Conservation (phyloP, 2,888 invertebrate genomes). For the Hirtodrosophila duncani region DNA sequence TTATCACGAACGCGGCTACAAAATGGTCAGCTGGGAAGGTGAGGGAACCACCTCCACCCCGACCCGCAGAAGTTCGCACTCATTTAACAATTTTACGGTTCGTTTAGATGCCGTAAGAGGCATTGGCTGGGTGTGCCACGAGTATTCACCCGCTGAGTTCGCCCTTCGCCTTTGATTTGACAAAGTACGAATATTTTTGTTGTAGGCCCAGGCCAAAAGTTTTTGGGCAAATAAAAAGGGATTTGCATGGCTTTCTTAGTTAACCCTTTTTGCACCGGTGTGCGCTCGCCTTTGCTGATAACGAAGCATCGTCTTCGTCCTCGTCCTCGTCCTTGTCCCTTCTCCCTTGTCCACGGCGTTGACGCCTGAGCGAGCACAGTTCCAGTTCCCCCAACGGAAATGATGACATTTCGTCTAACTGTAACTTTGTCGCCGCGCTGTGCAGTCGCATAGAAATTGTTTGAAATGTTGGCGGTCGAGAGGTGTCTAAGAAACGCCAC, state of each 20-base stretch:
- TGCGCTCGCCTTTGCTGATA: conserved; percentile 34
- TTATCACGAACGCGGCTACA: conserved; percentile 24
- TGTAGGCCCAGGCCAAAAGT: conserved; percentile 5
- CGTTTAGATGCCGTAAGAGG: conserved; percentile 58
- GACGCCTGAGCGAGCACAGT: conserved; percentile 53
- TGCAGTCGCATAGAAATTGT: conserved; percentile 65
- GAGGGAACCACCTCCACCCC: conserved; percentile 1
- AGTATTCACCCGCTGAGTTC: conserved; percentile 17
- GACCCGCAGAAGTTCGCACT: conserved; percentile 50
- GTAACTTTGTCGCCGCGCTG: conserved; percentile 60
- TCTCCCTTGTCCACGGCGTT: conserved; percentile 12
- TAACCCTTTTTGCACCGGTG: conserved; percentile 51
- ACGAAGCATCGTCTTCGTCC: conserved; percentile 17
- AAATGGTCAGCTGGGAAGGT: conserved; percentile 24
- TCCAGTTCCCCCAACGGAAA: conserved; percentile 69
- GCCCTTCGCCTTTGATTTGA: conserved; percentile 18
- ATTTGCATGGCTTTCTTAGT: conserved; percentile 57
- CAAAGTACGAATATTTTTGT: conserved; percentile 10
- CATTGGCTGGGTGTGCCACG: conserved; percentile 24
- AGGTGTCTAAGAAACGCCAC: conserved; percentile 32
- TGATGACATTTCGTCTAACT: conserved; percentile 75
- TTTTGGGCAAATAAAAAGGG: conserved; percentile 50
- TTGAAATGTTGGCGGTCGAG: conserved; percentile 2
- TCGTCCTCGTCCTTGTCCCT: neutral
- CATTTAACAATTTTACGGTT: conserved; percentile 74